Evolutionary conservation across 2,113 vertebrate species (phyloP), one percentile per base, ranked within the genome.

Genomic region (Acanthochromis polyacanthus): DNA sequence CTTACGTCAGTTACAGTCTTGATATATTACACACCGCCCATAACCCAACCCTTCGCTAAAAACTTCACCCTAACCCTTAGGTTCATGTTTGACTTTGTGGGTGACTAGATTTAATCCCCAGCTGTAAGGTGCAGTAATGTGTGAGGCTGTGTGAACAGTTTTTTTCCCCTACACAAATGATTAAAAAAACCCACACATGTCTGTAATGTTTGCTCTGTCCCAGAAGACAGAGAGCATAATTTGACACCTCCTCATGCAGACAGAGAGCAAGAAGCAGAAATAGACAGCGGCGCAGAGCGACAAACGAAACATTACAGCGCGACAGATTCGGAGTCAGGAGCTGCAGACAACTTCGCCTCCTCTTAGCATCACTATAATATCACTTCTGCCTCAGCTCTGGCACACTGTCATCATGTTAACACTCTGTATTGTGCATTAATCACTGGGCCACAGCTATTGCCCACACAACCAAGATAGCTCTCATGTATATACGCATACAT

Each of bases 391-490:
- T 91, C 81, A 68, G 78, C 83, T 72, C 78, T 88, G 89, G 78
- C 83, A 87, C 72, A 57, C 75, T 87, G 89, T 90, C 88, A 88
- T 86, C 86, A 70, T 65, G 84, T 84, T 92, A 90, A 84, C 88
- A 69, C 82, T 74, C 52, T 2, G 55, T 52, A 51, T 80, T 85
- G 81, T 86, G 67, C 81, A 85, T 84, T 85, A 91, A 88, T 91
- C 90, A 90, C 53, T 5, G 23, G 71, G 72, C 73, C 71, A 68
- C 74, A 68, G 25, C 1, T 28, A 63, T 64, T 74, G 74, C 45
- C 45, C 77, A 71, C 46, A 43, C 79, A 76, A 74, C 63, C 72
- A 82, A 28, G 58, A 17, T 19, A 8, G 16, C 48, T n/a, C 48
- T n/a, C 25, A 52, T 30, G 46, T 30, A 65, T 5, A 23, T 38